Base-by-base conservation (phyloP, 2,888 invertebrate species). In the Lottia gigantea region DNA sequence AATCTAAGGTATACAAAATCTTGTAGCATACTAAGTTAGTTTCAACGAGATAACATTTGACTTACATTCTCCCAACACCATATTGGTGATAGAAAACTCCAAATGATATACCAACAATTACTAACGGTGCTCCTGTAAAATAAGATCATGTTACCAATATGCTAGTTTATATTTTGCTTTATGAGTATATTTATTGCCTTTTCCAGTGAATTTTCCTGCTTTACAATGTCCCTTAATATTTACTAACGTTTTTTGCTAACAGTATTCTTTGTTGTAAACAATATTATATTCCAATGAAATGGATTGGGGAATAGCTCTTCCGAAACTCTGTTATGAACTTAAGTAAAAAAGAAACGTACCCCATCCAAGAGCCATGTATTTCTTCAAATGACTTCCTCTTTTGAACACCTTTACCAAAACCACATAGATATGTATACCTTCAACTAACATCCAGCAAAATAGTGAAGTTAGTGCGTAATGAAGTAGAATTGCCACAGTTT, bases 401-500 rank as follows among this genome's bases (percentile, higher is more conserved):
- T 79, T 76, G 73, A 86, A 86, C n/a, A 86, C 84, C 68, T 79
- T 78, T 23, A 86, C 83, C n/a, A 86, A 74, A 45, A 80, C 76
- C 26, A 82, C 71, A 73, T 86, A 86, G 7, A 86, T 77, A 73
- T 86, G 84, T 14, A 80, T 73, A 6, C 86, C 86, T 72, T 86
- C 86, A 40, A 83, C 80, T 64, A 86, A 68, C 86, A 86, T 86
- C 86, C 86, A 86, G 63, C 80, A 80, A 71, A 86, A 86, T 80
- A 83, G 78, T 14, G 83, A 76, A n/a, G 82, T 73, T 64, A 83
- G 68, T 19, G 76, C 78, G 67, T 80, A 84, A 68, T 86, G 86
- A 16, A 85, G 68, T 25, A 81, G 67, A 19, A 83, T 77, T 25
- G 85, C 83, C 67, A 83, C 77, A 0, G 76, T 74, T 68, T 76